phyloP scores from a whole-genome alignment of 2,888 invertebrate species.

The Acrobeloides nanus region DNA sequence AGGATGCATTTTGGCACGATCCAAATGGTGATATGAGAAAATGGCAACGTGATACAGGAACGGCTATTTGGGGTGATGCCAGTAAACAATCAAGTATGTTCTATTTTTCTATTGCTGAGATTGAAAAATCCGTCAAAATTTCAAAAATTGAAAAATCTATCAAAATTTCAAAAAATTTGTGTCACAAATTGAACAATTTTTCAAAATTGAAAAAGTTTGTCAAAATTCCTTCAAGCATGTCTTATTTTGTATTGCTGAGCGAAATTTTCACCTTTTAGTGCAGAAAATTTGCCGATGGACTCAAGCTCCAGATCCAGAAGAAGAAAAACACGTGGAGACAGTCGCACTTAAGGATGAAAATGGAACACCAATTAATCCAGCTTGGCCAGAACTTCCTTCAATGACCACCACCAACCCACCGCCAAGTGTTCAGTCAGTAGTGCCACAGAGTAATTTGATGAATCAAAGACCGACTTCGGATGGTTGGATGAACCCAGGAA shows the following conservation, averaged over 20 bases:
- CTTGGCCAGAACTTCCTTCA: too few relatives aligned
- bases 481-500: too few relatives aligned
- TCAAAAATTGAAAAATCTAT: too few relatives aligned
- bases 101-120: too few relatives aligned
- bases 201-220: too few relatives aligned
- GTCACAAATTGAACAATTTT: neutral
- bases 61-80: constrained; percentile 36
- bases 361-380: too few relatives aligned
- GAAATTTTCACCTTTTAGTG: neutral
- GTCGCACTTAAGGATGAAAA: constrained; percentile 9
- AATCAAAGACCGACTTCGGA: too few relatives aligned
- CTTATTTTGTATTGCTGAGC: neutral
- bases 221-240: neutral
- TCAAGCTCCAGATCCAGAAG: constrained; percentile 10
- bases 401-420: too few relatives aligned
- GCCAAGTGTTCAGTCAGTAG: too few relatives aligned
- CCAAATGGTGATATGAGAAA: constrained; percentile 31
- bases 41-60: constrained; percentile 34
- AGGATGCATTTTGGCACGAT: constrained; percentile 31
- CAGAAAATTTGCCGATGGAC: constrained; percentile 13
- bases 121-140: too few relatives aligned
- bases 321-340: constrained; percentile 5
- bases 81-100: constrained; percentile 22
- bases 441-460: too few relatives aligned
- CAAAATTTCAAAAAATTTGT: neutral